Evolutionary conservation across 2,888 invertebrate species (phyloP), one percentile per base, ranked within the genome.

Genomic region (Leptopilina drosophilae): DNA sequence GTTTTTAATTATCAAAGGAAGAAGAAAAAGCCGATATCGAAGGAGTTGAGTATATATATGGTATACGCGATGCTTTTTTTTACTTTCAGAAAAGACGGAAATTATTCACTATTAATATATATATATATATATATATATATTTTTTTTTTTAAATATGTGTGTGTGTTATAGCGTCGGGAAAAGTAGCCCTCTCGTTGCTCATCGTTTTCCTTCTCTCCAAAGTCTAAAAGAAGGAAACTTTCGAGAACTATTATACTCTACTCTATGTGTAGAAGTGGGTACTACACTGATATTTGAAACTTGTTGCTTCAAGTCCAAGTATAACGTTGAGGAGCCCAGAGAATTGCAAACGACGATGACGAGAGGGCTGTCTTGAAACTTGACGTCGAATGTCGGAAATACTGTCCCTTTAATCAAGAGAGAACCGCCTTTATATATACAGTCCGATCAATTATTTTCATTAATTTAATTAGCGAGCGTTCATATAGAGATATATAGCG

Each of bases 261-360:
- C 67, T 49, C 46, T 53, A 49, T 53, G 69, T 14, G 15, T 7
- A 14, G 49, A 69, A 69, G 49, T 53, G 49, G 26, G 26, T 49
- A 53, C 46, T 67, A 67, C 67, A 49, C 69, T 20, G 26, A 69
- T 53, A 69, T 53, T 49, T 20, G 49, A 14, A 69, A 69, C 69
- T 53, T 69, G 53, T 69, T 69, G 69, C 69, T 69, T 49, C 26
- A 26, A 69, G 53, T 69, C 46, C 26, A 53, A 69, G 53, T 69
- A 69, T 14, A 42, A 26, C 53, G 26, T 49, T 12, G 46, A 69
- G 26, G 67, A 69, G 20, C 49, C 49, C 20, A 15, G 26, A n/a
- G 14, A 69, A 46, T 15, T 42, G 69, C 2, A 53, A 26, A 26
- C 26, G 53, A 26, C 53, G 20, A 26, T 14, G 53, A 26, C 53